A percentile compares a stretch with the other conserved stretches of the same genome.
Conservation (phyloP, 2,888 invertebrate genomes). For the Idaea aversata region DNA sequence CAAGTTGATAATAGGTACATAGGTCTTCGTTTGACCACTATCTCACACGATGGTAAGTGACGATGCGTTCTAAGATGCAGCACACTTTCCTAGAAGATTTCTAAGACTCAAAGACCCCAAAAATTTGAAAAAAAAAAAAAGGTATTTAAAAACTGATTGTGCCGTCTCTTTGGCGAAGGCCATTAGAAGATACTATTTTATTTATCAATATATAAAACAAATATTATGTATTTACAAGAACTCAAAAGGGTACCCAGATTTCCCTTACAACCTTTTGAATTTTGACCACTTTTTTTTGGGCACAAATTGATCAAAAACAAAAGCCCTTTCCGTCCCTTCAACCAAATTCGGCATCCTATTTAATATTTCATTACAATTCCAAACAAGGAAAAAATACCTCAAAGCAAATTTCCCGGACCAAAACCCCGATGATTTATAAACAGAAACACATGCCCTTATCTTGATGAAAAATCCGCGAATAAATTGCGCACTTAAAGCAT, state of each 20-base stretch:
- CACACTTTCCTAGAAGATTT: no score
- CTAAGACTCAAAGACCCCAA: no score
- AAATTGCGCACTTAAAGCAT: background rate
- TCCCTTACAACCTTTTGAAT: background rate
- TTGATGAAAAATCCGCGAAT: constrained; percentile 27
- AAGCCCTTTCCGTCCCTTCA: background rate
- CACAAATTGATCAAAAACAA: constrained; percentile 1
- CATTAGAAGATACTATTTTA: no score
- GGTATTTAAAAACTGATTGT: no score
- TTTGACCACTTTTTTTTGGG: background rate
- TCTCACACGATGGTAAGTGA: no score
- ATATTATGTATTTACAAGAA: no score
- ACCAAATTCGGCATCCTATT: background rate
- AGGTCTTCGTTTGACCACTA: no score
- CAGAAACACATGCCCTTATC: constrained; percentile 18
- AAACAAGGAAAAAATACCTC: background rate
- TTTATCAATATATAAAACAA: no score
- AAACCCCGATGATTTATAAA: constrained; percentile 25
- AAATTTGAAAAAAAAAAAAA: no score
- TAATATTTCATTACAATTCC: background rate
- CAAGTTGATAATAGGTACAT: no score
- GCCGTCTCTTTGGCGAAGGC: no score
- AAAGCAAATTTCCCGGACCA: constrained; percentile 20
- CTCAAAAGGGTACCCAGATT: background rate
- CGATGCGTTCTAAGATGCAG: no score